Evolutionary conservation across 1,140 invertebrate species (phyloP).

Genomic region (Aphelenchoides fujianensis): DNA sequence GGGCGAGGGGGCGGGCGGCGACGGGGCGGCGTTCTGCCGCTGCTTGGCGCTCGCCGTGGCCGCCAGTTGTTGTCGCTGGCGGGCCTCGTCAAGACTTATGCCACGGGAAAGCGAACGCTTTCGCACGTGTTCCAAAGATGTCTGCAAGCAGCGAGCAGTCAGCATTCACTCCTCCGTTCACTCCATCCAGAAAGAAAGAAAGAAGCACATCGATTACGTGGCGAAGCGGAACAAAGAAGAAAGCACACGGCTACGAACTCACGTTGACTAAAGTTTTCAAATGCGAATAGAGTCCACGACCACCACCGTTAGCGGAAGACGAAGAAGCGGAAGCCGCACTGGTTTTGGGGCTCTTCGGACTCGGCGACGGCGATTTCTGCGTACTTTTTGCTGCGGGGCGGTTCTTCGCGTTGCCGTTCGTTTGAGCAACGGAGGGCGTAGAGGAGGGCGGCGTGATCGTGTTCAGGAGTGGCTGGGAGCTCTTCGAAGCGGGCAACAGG

Average conservation of each 20-base stretch:
- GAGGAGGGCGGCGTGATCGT: constrained; percentile 3
- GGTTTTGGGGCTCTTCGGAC: constrained; percentile 23
- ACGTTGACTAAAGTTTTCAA: constrained; percentile 52
- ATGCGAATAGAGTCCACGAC: constrained; percentile 44
- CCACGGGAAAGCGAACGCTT: constrained; percentile 39
- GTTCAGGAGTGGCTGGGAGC: constrained; percentile 24
- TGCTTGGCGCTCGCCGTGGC: background rate
- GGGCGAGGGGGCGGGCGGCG: constrained; percentile 15
- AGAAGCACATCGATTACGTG: background rate
- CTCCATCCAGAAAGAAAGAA: background rate
- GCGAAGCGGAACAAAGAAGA: background rate
- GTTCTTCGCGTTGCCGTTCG: background rate
- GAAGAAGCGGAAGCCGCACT: constrained; percentile 8
- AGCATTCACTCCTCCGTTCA: background rate
- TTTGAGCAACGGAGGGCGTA: background rate
- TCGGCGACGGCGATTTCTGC: background rate
- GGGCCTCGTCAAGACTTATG: constrained; percentile 33
- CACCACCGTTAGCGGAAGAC: constrained; percentile 25
- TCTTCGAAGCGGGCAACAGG: constrained; percentile 30
- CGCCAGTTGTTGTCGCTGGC: constrained; percentile 17
- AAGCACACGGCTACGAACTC: constrained; percentile 6
- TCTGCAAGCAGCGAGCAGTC: constrained; percentile 1
- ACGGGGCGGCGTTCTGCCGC: background rate
- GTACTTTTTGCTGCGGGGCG: background rate
- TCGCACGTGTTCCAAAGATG: constrained; percentile 20